A percentile compares a stretch with the other conserved stretches of the same genome.
Conservation (phyloP, 2,113 vertebrate genomes). For the Benitochromis conjunctus region DNA sequence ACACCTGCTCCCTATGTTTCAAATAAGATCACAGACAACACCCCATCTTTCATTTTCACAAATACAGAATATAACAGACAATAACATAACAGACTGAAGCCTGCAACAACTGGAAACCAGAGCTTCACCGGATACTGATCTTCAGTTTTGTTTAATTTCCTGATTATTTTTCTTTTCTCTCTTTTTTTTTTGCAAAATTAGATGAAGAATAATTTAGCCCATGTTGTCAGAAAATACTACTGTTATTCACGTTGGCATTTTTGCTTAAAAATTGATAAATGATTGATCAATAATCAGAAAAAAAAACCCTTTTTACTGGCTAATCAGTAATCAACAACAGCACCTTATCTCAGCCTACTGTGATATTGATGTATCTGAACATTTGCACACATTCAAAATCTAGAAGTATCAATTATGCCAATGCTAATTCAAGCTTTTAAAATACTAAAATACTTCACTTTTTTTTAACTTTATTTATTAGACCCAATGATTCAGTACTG, state of each 20-base stretch:
- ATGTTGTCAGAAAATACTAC: neutral
- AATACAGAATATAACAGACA: neutral
- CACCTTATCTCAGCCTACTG: neutral
- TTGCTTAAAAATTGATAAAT: neutral
- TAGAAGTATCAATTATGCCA: neutral
- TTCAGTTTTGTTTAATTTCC: neutral
- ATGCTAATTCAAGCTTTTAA: neutral
- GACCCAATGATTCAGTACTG: neutral
- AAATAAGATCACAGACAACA: constrained; percentile 6
- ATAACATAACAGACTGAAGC: neutral
- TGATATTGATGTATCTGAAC: fast-evolving
- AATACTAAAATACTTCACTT: neutral
- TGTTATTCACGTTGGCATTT: neutral
- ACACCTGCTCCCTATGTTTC: constrained; percentile 46
- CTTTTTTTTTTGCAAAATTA: neutral
- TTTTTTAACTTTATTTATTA: neutral
- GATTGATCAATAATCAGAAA: neutral
- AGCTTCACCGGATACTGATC: neutral
- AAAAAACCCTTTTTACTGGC: neutral
- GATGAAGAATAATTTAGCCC: neutral
- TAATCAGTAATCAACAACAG: neutral
- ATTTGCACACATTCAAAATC: neutral
- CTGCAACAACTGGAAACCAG: neutral
- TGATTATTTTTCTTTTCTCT: neutral
- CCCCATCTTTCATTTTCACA: neutral